phyloP scores from a whole-genome alignment of 2,113 vertebrate genomes.

The Lynx canadensis region DNA sequence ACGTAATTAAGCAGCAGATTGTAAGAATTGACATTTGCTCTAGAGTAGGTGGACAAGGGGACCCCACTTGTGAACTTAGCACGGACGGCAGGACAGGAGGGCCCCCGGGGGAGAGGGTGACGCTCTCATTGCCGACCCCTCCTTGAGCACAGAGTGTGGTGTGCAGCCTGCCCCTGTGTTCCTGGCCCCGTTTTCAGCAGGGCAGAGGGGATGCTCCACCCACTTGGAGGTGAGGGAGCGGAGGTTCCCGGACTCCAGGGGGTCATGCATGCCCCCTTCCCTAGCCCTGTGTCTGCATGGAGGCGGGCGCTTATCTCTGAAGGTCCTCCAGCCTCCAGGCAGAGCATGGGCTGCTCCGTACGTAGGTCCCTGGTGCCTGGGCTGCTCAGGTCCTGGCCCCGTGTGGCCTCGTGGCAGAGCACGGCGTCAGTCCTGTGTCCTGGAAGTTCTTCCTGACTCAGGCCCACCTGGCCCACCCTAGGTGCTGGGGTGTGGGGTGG shows the following conservation, averaged over 20 bases:
- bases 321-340: neutral
- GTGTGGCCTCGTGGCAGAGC: neutral
- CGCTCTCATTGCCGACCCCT: neutral
- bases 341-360: neutral
- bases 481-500: neutral
- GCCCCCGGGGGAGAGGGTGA: neutral
- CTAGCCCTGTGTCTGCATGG: neutral
- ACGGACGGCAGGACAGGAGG: neutral
- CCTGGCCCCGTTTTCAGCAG: neutral
- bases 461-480: neutral
- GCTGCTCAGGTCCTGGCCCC: neutral
- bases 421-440: neutral
- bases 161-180: neutral
- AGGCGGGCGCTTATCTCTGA: neutral
- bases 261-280: neutral
- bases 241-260: neutral
- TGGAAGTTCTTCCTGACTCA: neutral
- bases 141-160: too few species aligned
- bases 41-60: fast-evolving
- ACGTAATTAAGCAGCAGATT: neutral
- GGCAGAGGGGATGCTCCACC: too few species aligned
- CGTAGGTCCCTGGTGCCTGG: neutral
- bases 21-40: neutral
- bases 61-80: neutral
- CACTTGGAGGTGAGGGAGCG: too few species aligned